phyloP scores from a whole-genome alignment of 1,140 invertebrate genomes.

The Eupristina koningsbergeri region DNA sequence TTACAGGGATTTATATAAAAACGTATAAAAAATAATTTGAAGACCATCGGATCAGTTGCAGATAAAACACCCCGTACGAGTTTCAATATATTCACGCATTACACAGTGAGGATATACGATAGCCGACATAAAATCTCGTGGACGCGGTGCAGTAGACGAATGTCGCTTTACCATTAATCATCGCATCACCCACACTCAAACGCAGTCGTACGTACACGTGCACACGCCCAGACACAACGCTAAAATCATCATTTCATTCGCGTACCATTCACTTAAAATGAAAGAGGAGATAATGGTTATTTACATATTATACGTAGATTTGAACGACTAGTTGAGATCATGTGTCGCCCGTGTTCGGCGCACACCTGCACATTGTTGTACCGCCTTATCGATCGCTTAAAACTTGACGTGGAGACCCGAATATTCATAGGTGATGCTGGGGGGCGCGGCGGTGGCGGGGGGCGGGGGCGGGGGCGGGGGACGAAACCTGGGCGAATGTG shows the following conservation, averaged over 20 bases:
- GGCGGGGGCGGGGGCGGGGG: not conserved
- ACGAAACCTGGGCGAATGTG: not conserved
- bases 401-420: not conserved
- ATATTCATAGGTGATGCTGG: too few species aligned
- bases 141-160: not conserved
- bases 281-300: conserved; percentile 8
- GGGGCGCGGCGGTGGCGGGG: too few species aligned
- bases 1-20: conserved; percentile 54
- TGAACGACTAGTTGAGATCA: conserved; percentile 49
- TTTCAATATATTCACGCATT: not conserved
- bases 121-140: not conserved
- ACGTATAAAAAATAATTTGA: conserved; percentile 65
- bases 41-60: conserved; percentile 39
- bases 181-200: not conserved
- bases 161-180: not conserved
- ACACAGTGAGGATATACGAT: not conserved
- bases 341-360: not conserved
- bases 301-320: conserved; percentile 46
- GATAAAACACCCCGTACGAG: not conserved
- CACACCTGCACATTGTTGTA: not conserved
- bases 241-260: not conserved
- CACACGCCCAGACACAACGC: too few species aligned
- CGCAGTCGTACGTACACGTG: not conserved
- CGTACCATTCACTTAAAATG: not conserved
- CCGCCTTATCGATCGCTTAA: not conserved